Percentiles rank a stretch among this genome's conserved stretches.
These are phyloP conservation scores for Mellilla xanthometata DNA, from an alignment of 2,888 invertebrate genomes.

Conservation along the genomic window DNA sequence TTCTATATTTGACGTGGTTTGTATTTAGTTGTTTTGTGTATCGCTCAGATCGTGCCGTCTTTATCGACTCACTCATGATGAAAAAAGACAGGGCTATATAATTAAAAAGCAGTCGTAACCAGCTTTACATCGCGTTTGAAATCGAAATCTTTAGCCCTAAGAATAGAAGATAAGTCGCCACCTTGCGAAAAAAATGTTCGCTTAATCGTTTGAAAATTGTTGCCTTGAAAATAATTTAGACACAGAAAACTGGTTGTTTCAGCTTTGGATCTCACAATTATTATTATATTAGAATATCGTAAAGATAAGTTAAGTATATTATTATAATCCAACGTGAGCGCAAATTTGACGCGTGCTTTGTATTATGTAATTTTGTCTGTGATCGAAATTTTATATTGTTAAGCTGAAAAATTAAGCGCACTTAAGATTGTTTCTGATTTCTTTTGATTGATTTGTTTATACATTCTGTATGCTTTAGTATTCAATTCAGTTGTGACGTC, in stretches of 20 bases:
- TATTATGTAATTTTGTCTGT: conserved; percentile 80
- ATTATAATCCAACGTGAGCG: conserved; percentile 70
- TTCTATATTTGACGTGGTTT: too few species aligned
- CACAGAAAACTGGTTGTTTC: conserved; percentile 72
- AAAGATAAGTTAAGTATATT: conserved; percentile 74
- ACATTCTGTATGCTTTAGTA: conserved; percentile 47
- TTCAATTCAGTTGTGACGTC: too few species aligned
- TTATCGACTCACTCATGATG: too few species aligned
- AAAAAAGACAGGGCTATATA: too few species aligned
- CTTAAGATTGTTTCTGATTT: conserved; percentile 44
- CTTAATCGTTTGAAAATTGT: conserved; percentile 62
- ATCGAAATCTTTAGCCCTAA: conserved; percentile 27
- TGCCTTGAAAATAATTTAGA: conserved; percentile 70
- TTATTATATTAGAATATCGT: conserved; percentile 64
- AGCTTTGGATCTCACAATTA: conserved; percentile 69
- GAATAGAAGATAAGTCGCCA: conserved; percentile 40
- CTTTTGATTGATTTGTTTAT: conserved; percentile 45
- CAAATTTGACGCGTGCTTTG: conserved; percentile 65
- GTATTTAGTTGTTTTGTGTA: too few species aligned
- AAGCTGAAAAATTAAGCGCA: conserved; percentile 70
- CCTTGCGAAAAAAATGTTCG: conserved; percentile 52
- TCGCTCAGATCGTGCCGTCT: too few species aligned
- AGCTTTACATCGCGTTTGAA: conserved; percentile 18
- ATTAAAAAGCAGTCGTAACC: neutral
- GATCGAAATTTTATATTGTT: conserved; percentile 79